Percentiles rank a stretch among this genome's conserved stretches.
These are phyloP conservation scores for Zosterops hypoxanthus DNA, from an alignment of 2,113 vertebrate genomes.

Conservation along the genomic window DNA sequence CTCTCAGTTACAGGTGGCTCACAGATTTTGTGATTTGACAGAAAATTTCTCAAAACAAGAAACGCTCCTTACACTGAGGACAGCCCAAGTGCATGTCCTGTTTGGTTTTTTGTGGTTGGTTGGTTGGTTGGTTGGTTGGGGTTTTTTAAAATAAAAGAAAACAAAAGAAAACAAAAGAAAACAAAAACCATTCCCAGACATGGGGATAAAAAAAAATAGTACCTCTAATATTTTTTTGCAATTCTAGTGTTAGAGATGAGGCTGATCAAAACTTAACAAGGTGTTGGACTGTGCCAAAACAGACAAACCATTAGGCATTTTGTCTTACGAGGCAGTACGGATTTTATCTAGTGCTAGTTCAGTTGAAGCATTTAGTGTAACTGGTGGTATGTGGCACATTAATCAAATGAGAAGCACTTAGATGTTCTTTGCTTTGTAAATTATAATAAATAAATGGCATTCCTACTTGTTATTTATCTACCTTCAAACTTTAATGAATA, in stretches of 20 bases:
- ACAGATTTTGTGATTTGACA: background rate
- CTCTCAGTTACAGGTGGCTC: background rate
- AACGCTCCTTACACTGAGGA: background rate
- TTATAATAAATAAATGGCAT: constrained; percentile 52
- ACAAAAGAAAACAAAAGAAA: background rate
- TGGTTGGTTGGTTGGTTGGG: background rate
- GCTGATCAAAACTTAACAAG: background rate
- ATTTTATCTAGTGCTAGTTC: background rate
- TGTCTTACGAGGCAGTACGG: background rate
- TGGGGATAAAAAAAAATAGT: background rate
- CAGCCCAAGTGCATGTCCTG: too few relatives aligned
- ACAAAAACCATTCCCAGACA: background rate
- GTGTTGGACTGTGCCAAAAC: background rate
- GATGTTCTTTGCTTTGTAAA: constrained; percentile 52
- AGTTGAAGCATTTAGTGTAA: background rate
- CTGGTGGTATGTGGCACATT: background rate
- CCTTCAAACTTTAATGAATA: constrained; percentile 69
- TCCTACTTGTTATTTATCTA: constrained; percentile 59
- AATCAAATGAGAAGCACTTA: constrained; percentile 29
- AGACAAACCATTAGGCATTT: background rate
- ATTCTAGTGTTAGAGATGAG: background rate
- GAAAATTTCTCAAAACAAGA: background rate
- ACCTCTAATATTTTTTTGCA: background rate
- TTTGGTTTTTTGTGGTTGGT: too few relatives aligned
- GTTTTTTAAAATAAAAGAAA: background rate